A percentile compares a stretch with the other conserved stretches of the same genome.
phyloP scores from a whole-genome alignment of 1,140 invertebrate species.

The Penaeus japonicus region DNA sequence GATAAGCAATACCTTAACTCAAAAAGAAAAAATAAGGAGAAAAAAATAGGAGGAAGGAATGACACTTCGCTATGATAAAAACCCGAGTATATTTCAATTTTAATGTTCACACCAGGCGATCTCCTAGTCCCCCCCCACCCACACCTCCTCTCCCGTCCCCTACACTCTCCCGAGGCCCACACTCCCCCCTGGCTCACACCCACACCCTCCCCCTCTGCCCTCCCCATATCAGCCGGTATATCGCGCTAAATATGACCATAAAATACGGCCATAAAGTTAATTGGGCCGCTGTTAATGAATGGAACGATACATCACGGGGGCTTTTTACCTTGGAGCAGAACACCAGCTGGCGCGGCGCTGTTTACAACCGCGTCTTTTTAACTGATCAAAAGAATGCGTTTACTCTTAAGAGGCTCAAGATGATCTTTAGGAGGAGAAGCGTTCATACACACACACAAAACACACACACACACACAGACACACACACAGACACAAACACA shows the following conservation, averaged over 20 bases:
- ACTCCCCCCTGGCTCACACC: too few relatives aligned
- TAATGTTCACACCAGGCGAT: not conserved
- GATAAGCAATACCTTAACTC: not conserved
- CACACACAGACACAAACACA: too few relatives aligned
- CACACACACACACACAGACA: too few relatives aligned
- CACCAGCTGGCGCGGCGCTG: not conserved
- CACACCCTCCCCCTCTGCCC: too few relatives aligned
- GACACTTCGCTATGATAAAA: not conserved
- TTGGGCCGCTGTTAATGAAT: not conserved
- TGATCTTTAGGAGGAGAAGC: too few relatives aligned
- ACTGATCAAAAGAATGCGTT: too few relatives aligned
- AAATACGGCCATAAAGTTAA: slow-evolving; percentile 1
- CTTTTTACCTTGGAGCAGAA: not conserved
- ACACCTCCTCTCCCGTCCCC: too few relatives aligned
- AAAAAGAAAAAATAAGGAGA: not conserved
- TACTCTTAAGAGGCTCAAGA: too few relatives aligned
- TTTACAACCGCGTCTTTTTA: not conserved
- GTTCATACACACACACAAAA: too few relatives aligned
- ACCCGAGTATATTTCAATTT: slow-evolving; percentile 1
- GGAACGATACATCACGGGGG: not conserved
- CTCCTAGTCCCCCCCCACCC: too few relatives aligned
- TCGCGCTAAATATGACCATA: not conserved
- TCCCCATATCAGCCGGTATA: not conserved
- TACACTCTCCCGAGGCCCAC: too few relatives aligned
- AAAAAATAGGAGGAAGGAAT: not conserved